Evolutionary conservation across 2,113 vertebrate genomes (phyloP), one percentile per base, ranked within the genome.

Genomic region (Aramus guarauna): DNA sequence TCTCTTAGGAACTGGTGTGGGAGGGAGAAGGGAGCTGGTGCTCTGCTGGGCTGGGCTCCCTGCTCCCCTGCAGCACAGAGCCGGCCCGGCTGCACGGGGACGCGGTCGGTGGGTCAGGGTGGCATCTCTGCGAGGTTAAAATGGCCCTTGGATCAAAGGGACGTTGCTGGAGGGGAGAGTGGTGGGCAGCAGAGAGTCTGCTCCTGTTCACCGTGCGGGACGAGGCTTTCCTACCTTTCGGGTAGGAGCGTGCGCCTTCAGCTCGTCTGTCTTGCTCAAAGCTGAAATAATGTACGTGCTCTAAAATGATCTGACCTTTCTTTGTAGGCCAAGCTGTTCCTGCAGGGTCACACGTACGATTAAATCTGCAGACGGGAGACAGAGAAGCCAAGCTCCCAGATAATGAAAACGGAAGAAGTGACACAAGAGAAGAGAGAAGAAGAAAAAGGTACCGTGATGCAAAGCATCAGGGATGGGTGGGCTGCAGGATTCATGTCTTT

Each of bases 291-390:
- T 5, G 32, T 50, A 26, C 0, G 0, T 47, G 15, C 34, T 29
- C 59, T 91, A 23, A 60, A 64, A 43, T n/a, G 17, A 11, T 0
- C 5, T 16, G 12, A 29, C 79, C 39, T 95, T 94, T 92, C 87
- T 83, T 97, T 98, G 80, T 81, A 99, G 99, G 98, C 84, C 98
- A 99, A 59, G 98, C 98, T 7, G 98, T 99, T 66, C 99, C 99
- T 89, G 97, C 98, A 55, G 99, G 99, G 60, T 99, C 99, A 62
- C 99, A 99, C 15, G 98, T 99, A n/a, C 97, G 98, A 29, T 68
- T 99, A 85, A 99, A 99, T 94, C 98, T 99, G 82, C 99, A 99
- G 97, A 99, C 99, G 0, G 99, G 99, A 76, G 98, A 98, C 74
- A 98, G 98, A 96, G 98, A 99, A 97, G 99, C 98, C 92, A 98